A percentile compares a stretch with the other conserved stretches of the same genome.
phyloP scores from a whole-genome alignment of 2,113 vertebrate species.

The Gopherus flavomarginatus region DNA sequence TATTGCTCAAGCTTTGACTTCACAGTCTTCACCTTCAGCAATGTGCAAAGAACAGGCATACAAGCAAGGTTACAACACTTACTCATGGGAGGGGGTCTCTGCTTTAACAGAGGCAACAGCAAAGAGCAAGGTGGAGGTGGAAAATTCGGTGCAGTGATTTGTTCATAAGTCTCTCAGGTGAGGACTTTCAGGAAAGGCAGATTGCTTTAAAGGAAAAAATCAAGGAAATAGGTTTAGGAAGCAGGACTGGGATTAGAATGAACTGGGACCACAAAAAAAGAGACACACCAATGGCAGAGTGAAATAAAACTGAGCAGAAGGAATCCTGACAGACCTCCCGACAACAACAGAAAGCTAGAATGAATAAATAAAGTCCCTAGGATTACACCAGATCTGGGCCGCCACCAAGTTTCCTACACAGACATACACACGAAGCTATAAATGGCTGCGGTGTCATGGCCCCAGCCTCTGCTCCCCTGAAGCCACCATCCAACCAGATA shows the following conservation, averaged over 20 bases:
- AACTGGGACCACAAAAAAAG: slow-evolving; percentile 25
- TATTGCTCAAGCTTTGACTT: slow-evolving; percentile 79
- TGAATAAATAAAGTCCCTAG: slow-evolving; percentile 76
- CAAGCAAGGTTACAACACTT: slow-evolving; percentile 47
- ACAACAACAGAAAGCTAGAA: slow-evolving; percentile 56
- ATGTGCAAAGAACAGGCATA: slow-evolving; percentile 69
- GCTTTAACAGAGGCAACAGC: background rate
- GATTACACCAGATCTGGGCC: slow-evolving; percentile 63
- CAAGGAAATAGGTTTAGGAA: slow-evolving; percentile 1
- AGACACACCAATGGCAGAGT: slow-evolving; percentile 22
- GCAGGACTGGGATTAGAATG: slow-evolving; percentile 15
- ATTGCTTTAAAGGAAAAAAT: slow-evolving; percentile 7
- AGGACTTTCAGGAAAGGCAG: slow-evolving; percentile 18
- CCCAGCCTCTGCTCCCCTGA: slow-evolving; percentile 70
- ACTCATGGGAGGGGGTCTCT: slow-evolving; percentile 8
- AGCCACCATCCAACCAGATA: slow-evolving; percentile 79
- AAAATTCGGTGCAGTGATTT: background rate
- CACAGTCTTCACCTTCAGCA: slow-evolving; percentile 73
- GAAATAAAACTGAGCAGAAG: slow-evolving; percentile 59
- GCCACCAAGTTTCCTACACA: slow-evolving; percentile 63
- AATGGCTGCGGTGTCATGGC: slow-evolving; percentile 53
- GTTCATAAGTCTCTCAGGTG: background rate
- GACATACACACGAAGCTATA: slow-evolving; percentile 46
- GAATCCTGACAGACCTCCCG: slow-evolving; percentile 59
- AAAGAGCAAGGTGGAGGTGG: background rate